Evolutionary conservation across 35 echinoderm and acorn worm species (phyloP).

Genomic region (Hemicentrotus pulcherrimus): DNA sequence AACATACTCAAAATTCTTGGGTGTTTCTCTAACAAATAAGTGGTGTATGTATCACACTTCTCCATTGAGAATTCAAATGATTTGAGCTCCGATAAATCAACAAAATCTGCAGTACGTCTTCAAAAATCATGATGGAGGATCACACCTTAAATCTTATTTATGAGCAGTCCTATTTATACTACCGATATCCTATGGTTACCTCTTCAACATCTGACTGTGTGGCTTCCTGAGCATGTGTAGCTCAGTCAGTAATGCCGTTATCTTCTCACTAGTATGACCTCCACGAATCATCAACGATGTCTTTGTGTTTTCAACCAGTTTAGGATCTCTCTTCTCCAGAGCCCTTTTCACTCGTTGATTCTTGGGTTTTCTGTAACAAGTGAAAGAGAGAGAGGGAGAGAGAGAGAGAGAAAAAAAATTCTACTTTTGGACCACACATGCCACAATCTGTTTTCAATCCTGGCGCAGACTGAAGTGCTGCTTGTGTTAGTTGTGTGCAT

Average conservation of each 20-base stretch:
- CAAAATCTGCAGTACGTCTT: too few relatives aligned
- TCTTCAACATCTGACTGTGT: constrained; percentile 67
- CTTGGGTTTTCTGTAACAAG: constrained; percentile 69
- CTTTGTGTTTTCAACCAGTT: constrained; percentile 74
- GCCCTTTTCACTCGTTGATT: constrained; percentile 75
- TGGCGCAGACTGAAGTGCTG: neutral
- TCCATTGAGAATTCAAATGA: too few relatives aligned
- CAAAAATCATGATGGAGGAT: too few relatives aligned
- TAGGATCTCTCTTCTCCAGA: constrained; percentile 68
- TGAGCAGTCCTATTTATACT: too few relatives aligned
- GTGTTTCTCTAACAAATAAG: too few relatives aligned
- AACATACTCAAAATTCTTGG: too few relatives aligned
- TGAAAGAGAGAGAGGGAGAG: neutral
- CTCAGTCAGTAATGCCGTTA: constrained; percentile 71
- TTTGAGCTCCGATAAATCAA: too few relatives aligned
- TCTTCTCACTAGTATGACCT: constrained; percentile 68
- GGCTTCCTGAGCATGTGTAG: constrained; percentile 71
- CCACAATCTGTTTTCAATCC: neutral
- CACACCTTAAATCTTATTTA: too few relatives aligned
- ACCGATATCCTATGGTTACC: too few relatives aligned
- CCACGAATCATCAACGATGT: constrained; percentile 74
- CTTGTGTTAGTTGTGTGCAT: neutral
- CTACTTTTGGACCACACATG: neutral
- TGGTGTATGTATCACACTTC: too few relatives aligned
- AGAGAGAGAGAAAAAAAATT: neutral